Percentiles rank a stretch among this genome's conserved stretches.
These are phyloP conservation scores for Thamnaconus septentrionalis DNA, from an alignment of 2,113 vertebrate genomes.

Conservation along the genomic window DNA sequence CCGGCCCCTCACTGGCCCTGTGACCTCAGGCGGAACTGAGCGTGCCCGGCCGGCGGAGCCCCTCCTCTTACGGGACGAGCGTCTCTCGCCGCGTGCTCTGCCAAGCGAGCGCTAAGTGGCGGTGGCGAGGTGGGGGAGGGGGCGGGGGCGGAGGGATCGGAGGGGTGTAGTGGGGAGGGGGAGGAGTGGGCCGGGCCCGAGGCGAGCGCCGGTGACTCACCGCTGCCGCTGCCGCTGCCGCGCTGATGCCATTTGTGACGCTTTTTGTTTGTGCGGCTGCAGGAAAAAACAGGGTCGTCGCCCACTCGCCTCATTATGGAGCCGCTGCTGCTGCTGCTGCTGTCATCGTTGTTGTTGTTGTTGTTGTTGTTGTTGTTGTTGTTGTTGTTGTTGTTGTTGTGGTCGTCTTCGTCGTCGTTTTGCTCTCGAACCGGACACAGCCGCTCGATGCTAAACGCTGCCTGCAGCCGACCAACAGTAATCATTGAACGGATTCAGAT, in stretches of 20 bases:
- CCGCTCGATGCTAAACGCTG: too few species aligned
- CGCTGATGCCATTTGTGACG: conserved; percentile 53
- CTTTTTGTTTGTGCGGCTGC: conserved; percentile 50
- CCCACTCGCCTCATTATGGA: conserved; percentile 53
- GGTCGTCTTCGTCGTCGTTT: too few species aligned
- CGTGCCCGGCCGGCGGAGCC: too few species aligned
- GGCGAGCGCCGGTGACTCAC: conserved; percentile 60
- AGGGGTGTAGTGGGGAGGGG: not conserved
- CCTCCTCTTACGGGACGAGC: too few species aligned
- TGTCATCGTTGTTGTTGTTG: conserved; percentile 4
- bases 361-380: conserved; percentile 13
- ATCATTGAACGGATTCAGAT: too few species aligned
- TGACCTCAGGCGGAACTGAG: too few species aligned
- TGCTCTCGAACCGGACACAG: too few species aligned
- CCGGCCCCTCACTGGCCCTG: too few species aligned
- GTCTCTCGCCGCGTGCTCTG: too few species aligned
- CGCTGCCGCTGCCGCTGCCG: conserved; percentile 21
- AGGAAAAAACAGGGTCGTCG: conserved; percentile 23
- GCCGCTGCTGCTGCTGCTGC: conserved; percentile 5
- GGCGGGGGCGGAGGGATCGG: not conserved
- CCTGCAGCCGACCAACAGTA: not conserved
- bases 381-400: conserved; percentile 1
- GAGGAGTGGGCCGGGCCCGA: conserved; percentile 22
- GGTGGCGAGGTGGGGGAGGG: conserved; percentile 14
- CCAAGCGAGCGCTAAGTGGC: too few species aligned